phyloP scores from a whole-genome alignment of 2,797 vertebrate genomes.

The Astyanax mexicanus region DNA sequence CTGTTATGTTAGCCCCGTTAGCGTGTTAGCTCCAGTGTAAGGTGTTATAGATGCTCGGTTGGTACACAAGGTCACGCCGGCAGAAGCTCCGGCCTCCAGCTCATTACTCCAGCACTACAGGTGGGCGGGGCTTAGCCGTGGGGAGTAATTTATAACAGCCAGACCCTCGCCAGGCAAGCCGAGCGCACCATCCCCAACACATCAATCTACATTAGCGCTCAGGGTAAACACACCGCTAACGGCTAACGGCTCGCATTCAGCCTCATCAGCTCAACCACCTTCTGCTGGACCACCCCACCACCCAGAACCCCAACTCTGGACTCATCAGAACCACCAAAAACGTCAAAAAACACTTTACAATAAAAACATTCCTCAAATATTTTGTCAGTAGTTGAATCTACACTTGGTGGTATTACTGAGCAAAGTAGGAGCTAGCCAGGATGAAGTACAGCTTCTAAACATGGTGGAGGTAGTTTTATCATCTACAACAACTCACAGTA shows the following conservation, averaged over 20 bases:
- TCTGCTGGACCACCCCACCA: neutral
- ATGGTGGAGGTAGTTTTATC: too few species aligned
- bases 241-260: neutral
- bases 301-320: neutral
- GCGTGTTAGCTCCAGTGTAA: too few species aligned
- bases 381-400: too few species aligned
- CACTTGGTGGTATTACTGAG: too few species aligned
- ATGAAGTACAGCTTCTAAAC: too few species aligned
- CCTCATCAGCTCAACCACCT: neutral
- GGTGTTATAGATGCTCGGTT: neutral
- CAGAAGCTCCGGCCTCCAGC: neutral
- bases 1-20: too few species aligned
- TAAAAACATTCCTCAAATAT: too few species aligned
- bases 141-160: neutral
- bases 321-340: too few species aligned
- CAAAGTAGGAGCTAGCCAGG: too few species aligned
- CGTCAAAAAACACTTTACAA: too few species aligned
- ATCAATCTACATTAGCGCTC: conserved; percentile 34
- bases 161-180: neutral
- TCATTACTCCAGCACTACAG: neutral
- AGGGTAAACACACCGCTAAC: conserved; percentile 29
- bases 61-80: conserved; percentile 1
- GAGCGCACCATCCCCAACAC: neutral
- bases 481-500: too few species aligned
- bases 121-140: neutral